These are phyloP conservation scores for Trichacis sp. DNA, from an alignment of 2,888 invertebrate species.

Conservation along the genomic window DNA sequence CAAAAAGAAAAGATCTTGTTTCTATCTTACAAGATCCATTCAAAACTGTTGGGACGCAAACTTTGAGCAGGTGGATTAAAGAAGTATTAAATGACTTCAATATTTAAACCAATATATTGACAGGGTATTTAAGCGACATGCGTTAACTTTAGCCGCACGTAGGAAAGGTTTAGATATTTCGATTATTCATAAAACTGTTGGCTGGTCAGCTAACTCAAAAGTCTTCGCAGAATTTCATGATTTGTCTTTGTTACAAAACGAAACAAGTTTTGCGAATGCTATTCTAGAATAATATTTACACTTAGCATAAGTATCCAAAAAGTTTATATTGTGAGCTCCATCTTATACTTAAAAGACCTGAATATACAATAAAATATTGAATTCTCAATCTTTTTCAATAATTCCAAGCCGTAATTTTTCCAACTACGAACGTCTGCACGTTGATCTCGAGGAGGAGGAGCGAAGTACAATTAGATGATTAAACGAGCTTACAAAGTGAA, in stretches of 20 bases:
- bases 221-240: neutral
- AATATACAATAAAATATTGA: too few relatives aligned
- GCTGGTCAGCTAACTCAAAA: neutral
- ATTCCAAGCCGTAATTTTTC: too few relatives aligned
- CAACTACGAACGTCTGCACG: neutral
- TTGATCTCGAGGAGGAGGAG: conserved; percentile 10
- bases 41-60: neutral
- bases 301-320: too few relatives aligned
- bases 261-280: too few relatives aligned
- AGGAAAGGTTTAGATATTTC: neutral
- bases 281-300: too few relatives aligned
- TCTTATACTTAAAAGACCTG: too few relatives aligned
- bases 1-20: too few relatives aligned
- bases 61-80: neutral
- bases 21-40: too few relatives aligned
- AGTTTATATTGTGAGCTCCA: too few relatives aligned
- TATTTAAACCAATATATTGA: neutral
- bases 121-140: neutral
- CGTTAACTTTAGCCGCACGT: neutral
- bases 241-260: neutral
- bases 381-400: too few relatives aligned
- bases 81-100: neutral
- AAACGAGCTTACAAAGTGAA: conserved; percentile 7
- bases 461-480: conserved; percentile 19
- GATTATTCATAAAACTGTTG: neutral